These are phyloP conservation scores for Drosophila neotestacea DNA, from an alignment of 2,888 invertebrate genomes.

Conservation along the genomic window DNA sequence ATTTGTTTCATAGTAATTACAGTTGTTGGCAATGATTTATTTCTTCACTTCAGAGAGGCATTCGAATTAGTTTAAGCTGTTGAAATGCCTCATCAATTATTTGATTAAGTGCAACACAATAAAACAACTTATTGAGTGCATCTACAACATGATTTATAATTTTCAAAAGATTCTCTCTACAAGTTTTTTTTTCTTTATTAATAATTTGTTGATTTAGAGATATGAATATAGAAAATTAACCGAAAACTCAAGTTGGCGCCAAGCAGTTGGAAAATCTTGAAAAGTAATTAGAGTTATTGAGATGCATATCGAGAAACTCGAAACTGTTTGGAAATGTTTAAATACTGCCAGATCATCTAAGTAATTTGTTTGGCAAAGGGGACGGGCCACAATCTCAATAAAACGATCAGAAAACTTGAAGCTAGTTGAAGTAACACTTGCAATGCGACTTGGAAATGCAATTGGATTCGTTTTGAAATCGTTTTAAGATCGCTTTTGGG, in stretches of 20 bases:
- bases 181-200: slow-evolving; percentile 1
- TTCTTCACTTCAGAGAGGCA: background rate
- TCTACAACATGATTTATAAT: slow-evolving; percentile 12
- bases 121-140: slow-evolving; percentile 52
- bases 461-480: slow-evolving; percentile 12
- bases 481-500: slow-evolving; percentile 15
- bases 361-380: slow-evolving; percentile 10
- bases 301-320: slow-evolving; percentile 29
- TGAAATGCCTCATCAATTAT: slow-evolving; percentile 44
- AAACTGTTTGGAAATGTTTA: slow-evolving; percentile 24
- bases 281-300: slow-evolving; percentile 67
- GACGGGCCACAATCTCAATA: slow-evolving; percentile 21
- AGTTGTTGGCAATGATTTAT: slow-evolving; percentile 1
- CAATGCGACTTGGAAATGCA: slow-evolving; percentile 17
- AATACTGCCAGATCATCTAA: slow-evolving; percentile 23
- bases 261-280: slow-evolving; percentile 52
- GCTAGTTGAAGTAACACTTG: slow-evolving; percentile 1
- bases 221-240: slow-evolving; percentile 27
- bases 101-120: slow-evolving; percentile 51
- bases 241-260: slow-evolving; percentile 57
- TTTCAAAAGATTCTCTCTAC: background rate
- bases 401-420: slow-evolving; percentile 24
- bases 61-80: slow-evolving; percentile 21
- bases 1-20: slow-evolving; percentile 2
- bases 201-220: slow-evolving; percentile 24